Evolutionary conservation across 2,113 vertebrate species (phyloP).

Genomic region (Platycercus adscitus): DNA sequence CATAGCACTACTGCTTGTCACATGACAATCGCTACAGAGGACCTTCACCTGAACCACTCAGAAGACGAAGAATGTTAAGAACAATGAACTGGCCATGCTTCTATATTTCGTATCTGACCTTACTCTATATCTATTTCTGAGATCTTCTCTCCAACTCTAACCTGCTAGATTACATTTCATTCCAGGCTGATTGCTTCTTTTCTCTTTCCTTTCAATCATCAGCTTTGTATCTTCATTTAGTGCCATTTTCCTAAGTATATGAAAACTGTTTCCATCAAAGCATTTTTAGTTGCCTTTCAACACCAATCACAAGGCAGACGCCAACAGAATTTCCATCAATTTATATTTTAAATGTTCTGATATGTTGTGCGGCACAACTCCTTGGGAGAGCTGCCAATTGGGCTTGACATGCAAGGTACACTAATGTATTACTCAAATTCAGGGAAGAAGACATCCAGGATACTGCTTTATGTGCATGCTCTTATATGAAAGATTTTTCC

Average conservation of each 20-base stretch:
- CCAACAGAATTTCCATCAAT: background rate
- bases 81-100: background rate
- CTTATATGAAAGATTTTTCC: background rate
- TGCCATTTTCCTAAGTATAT: background rate
- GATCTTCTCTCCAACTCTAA: background rate
- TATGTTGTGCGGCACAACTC: background rate
- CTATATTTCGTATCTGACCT: background rate
- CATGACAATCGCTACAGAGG: background rate
- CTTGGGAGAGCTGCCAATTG: fast-evolving
- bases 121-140: background rate
- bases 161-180: background rate
- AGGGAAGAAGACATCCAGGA: background rate
- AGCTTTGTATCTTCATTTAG: background rate
- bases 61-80: background rate
- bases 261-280: background rate
- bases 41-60: background rate
- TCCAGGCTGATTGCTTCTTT: background rate
- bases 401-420: background rate
- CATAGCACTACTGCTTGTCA: background rate
- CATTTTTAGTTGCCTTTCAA: background rate
- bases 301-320: background rate
- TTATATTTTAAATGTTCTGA: background rate
- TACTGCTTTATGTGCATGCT: background rate
- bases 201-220: background rate
- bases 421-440: background rate